Evolutionary conservation across 2,797 vertebrate species (phyloP).

Genomic region (Sebastes wilsoni): DNA sequence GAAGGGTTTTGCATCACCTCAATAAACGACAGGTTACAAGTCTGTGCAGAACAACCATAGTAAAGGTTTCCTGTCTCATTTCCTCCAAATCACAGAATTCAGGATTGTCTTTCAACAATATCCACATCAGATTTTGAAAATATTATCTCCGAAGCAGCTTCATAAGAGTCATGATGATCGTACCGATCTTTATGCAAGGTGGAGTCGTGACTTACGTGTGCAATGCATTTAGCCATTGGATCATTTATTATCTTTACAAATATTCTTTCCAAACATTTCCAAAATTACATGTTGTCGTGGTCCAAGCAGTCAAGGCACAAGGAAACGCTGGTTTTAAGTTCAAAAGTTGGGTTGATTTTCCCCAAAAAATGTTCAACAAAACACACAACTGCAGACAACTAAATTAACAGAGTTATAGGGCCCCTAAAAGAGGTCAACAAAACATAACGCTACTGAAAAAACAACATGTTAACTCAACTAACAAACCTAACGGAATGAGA

Average conservation of each 20-base stretch:
- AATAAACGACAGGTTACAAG: not conserved
- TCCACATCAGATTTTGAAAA: not conserved
- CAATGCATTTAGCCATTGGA: not conserved
- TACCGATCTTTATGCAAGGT: not conserved
- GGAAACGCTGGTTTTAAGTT: not conserved
- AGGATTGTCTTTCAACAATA: not conserved
- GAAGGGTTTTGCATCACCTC: conserved; percentile 12
- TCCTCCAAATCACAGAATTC: not conserved
- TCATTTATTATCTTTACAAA: not conserved
- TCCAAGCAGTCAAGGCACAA: not conserved
- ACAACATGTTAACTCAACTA: not conserved
- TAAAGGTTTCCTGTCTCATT: not conserved
- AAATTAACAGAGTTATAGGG: not conserved
- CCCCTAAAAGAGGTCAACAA: not conserved
- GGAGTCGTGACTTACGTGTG: not conserved
- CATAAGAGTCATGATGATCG: not conserved
- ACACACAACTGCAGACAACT: not conserved
- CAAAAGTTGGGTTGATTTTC: not conserved
- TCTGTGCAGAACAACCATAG: not conserved
- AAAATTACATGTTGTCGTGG: not conserved
- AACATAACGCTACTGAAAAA: not conserved
- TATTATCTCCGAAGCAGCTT: not conserved
- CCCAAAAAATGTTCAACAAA: not conserved
- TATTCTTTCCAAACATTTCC: not conserved
- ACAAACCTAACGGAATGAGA: not conserved